Conservation (phyloP, 2,888 invertebrate species). For the Gymnosoma rotundatum region DNA sequence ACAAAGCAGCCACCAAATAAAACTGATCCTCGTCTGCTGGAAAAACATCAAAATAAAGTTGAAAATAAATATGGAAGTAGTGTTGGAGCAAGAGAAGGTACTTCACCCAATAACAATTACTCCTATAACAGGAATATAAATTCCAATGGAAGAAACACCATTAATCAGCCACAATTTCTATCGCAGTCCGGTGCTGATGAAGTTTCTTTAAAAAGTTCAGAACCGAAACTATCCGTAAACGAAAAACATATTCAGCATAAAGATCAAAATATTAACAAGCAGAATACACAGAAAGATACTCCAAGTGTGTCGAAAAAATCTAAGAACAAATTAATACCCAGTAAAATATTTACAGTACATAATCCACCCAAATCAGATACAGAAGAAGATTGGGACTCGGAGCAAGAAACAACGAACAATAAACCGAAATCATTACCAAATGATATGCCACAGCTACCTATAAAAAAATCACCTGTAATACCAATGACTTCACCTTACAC, state of each 20-base stretch:
- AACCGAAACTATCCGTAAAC: neutral
- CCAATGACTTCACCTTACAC: slow-evolving; percentile 3
- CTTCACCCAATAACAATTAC: neutral
- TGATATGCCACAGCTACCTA: neutral
- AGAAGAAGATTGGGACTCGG: slow-evolving; percentile 73
- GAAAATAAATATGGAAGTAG: slow-evolving; percentile 31
- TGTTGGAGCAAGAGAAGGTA: neutral
- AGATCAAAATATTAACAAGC: neutral
- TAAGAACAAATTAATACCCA: neutral
- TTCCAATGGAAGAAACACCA: neutral
- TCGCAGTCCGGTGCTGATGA: neutral
- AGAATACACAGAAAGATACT: neutral
- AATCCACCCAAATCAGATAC: slow-evolving; percentile 56
- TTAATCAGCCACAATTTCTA: slow-evolving; percentile 4
- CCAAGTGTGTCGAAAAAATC: neutral
- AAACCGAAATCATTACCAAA: slow-evolving; percentile 18
- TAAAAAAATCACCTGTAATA: neutral
- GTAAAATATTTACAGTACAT: neutral
- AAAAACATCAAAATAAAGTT: neutral
- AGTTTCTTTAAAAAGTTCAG: neutral
- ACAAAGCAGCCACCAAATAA: neutral
- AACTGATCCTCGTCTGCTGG: slow-evolving; percentile 11
- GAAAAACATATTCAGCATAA: neutral
- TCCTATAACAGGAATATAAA: neutral
- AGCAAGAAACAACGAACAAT: slow-evolving; percentile 48